Evolutionary conservation across 2,113 vertebrate species (phyloP), one percentile per base, ranked within the genome.

Genomic region (Solea senegalensis): DNA sequence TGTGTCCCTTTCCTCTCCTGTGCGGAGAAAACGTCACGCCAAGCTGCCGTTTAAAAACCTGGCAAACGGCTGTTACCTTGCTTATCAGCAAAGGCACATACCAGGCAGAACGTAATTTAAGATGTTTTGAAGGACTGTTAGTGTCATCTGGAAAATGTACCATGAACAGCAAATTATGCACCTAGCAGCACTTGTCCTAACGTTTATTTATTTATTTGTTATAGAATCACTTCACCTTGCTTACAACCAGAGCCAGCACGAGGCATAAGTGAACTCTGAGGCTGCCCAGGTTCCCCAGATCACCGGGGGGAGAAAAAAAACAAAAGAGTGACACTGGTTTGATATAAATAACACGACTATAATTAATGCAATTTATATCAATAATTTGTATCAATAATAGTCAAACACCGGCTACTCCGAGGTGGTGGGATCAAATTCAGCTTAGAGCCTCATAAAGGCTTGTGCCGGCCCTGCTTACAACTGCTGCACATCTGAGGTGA

Each of bases 61-160:
- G 77, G 64, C 81, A 48, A 34, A 69, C 84, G 66, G 72, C 76
- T 74, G 69, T 76, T 69, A 53, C 79, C 73, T 74, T 51, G 41
- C 72, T 88, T 82, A 85, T 88, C 82, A 77, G 76, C 69, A 15
- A 41, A 51, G 72, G 27, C 69, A 71, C 72, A 85, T 77, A 69
- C 72, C 60, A 61, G 77, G 74, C 74, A 63, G 78, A 69, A 78
- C 61, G 40, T 78, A 61, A 73, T 86, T 82, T 74, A 87, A 82
- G 82, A 71, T 82, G 70, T 74, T 85, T 56, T 81, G 82, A 81
- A 52, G 84, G 60, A 74, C 45, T 78, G 57, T 84, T 65, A 71
- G 73, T 73, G 80, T 88, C 76, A 69, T 74, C 77, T 83, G 77
- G 71, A 85, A 85, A 84, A 86, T 74, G 71, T 65, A 49, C 62